phyloP scores from a whole-genome alignment of 2,888 invertebrate genomes.

The Hermodice carunculata region DNA sequence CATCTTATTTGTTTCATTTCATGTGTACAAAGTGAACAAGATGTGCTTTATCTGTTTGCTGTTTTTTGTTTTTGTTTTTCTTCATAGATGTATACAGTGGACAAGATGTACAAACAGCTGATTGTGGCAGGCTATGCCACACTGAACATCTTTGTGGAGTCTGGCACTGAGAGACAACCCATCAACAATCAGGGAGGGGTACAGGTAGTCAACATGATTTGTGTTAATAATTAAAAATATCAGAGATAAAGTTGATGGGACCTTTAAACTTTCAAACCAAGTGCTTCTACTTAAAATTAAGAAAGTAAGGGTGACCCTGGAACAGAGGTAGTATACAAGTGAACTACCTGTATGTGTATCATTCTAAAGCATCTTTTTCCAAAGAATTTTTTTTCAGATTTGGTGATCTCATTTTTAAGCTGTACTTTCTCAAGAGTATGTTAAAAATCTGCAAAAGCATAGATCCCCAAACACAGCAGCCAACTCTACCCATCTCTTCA shows the following conservation, averaged over 20 bases:
- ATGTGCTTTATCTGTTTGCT: background rate
- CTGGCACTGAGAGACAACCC: constrained; percentile 64
- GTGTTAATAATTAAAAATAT: background rate
- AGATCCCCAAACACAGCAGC: too few species aligned
- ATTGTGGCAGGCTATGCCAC: constrained; percentile 64
- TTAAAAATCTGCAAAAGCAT: too few species aligned
- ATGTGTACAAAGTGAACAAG: too few species aligned
- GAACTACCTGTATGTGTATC: background rate
- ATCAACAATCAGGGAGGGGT: constrained; percentile 53
- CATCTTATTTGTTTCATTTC: too few species aligned
- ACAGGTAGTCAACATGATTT: constrained; percentile 25
- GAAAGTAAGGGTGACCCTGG: too few species aligned
- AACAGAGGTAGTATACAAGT: too few species aligned
- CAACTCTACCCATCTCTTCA: background rate
- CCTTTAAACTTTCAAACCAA: too few species aligned
- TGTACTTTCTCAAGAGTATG: too few species aligned
- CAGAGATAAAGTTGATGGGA: background rate
- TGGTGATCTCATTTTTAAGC: too few species aligned
- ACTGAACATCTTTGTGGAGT: constrained; percentile 65
- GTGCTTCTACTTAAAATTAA: too few species aligned
- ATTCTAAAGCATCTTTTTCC: too few species aligned
- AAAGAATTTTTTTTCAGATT: too few species aligned
- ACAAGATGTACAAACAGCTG: constrained; percentile 58
- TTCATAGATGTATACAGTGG: constrained; percentile 65
- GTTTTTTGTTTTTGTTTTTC: background rate